Conservation (phyloP, 1,140 invertebrate genomes). For the Aphaenogaster floridana region DNA sequence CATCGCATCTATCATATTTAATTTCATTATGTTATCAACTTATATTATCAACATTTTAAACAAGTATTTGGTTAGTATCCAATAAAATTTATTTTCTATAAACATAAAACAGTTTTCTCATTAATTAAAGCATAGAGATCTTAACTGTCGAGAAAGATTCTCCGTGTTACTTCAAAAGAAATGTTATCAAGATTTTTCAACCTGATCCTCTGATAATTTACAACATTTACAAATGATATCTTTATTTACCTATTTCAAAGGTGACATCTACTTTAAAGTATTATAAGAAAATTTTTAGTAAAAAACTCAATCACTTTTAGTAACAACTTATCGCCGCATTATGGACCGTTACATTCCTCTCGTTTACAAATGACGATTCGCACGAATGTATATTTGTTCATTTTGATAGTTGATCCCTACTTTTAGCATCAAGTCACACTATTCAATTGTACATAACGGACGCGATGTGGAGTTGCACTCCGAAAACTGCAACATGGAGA, state of each 20-base stretch:
- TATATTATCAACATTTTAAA: no score
- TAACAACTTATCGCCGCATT: no score
- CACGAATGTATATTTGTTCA: background rate
- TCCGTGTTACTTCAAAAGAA: background rate
- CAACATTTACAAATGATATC: background rate
- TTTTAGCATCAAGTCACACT: conserved; percentile 11
- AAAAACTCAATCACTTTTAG: background rate
- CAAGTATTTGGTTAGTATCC: background rate
- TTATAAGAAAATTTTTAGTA: background rate
- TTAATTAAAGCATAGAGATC: background rate
- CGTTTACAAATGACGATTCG: background rate
- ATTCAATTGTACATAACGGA: background rate
- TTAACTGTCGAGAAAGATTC: background rate
- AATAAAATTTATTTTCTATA: background rate
- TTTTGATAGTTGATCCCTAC: background rate
- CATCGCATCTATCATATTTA: background rate
- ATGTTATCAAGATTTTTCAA: background rate
- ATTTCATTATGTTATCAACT: background rate
- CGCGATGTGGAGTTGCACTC: background rate
- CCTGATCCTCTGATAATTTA: background rate
- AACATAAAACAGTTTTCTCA: background rate
- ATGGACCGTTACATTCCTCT: background rate
- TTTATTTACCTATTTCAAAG: background rate
- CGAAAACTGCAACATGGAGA: background rate
- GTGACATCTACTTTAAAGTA: background rate